Conservation (phyloP, 2,888 invertebrate species). For the Rapana venosa region DNA sequence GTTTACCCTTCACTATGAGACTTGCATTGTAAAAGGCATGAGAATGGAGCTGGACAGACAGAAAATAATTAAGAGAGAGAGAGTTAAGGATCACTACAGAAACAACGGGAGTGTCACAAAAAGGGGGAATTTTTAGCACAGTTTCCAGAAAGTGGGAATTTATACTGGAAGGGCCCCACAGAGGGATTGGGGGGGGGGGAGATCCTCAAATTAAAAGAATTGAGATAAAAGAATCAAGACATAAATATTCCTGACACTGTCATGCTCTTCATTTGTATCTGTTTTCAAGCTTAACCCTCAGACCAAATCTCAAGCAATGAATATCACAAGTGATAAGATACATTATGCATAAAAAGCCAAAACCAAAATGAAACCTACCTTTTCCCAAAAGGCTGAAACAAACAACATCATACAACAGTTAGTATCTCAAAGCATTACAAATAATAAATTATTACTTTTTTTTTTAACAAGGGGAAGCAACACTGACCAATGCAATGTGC, state of each 20-base stretch:
- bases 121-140: not conserved
- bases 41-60: too few relatives aligned
- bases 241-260: not conserved
- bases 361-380: conserved; percentile 58
- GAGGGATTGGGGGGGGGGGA: not conserved
- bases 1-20: too few relatives aligned
- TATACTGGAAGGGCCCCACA: not conserved
- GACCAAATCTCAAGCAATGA: not conserved
- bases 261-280: not conserved
- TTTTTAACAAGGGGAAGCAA: not conserved
- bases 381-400: conserved; percentile 81
- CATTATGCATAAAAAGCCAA: not conserved
- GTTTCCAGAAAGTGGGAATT: not conserved
- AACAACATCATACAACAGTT: conserved; percentile 29
- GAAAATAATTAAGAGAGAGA: not conserved
- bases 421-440: not conserved
- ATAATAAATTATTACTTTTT: too few relatives aligned
- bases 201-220: not conserved
- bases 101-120: not conserved
- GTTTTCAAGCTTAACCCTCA: not conserved
- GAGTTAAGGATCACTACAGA: not conserved
- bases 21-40: not conserved
- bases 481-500: not conserved
- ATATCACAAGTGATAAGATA: not conserved
- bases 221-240: too few relatives aligned